Percentiles rank a stretch among this genome's conserved stretches.
Conservation (phyloP, 2,888 invertebrate species). For the Ornithoptera priamus region DNA sequence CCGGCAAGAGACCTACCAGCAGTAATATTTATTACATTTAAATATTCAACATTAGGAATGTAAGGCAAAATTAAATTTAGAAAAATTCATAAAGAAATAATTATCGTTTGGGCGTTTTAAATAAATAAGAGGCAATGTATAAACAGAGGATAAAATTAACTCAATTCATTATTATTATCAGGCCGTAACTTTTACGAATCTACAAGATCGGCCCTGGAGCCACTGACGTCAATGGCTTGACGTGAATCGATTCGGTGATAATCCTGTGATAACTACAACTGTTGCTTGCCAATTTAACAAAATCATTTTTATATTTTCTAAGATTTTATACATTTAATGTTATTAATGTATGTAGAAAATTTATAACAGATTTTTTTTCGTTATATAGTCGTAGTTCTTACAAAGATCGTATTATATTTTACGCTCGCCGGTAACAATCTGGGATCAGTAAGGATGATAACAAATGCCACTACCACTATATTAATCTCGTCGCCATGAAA, state of each 20-base stretch:
- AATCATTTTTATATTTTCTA: not conserved
- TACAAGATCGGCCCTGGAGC: conserved; percentile 17
- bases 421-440: no score
- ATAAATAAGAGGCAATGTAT: not conserved
- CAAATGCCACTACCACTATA: no score
- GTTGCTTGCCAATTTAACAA: not conserved
- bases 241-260: conserved; percentile 23
- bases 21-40: no score
- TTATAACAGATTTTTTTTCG: no score
- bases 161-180: conserved; percentile 12
- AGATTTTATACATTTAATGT: not conserved
- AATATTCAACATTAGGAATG: no score
- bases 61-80: not conserved
- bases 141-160: not conserved
- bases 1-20: no score
- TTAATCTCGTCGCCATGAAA: no score
- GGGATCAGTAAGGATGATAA: no score
- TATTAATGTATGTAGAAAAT: no score
- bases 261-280: not conserved
- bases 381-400: no score
- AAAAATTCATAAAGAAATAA: not conserved
- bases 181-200: conserved; percentile 8
- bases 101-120: not conserved
- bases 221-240: conserved; percentile 26
- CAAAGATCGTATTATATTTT: no score